Evolutionary conservation across 2,797 vertebrate species (phyloP), one percentile per base, ranked within the genome.

Genomic region (Cryptoblepharus egeriae): DNA sequence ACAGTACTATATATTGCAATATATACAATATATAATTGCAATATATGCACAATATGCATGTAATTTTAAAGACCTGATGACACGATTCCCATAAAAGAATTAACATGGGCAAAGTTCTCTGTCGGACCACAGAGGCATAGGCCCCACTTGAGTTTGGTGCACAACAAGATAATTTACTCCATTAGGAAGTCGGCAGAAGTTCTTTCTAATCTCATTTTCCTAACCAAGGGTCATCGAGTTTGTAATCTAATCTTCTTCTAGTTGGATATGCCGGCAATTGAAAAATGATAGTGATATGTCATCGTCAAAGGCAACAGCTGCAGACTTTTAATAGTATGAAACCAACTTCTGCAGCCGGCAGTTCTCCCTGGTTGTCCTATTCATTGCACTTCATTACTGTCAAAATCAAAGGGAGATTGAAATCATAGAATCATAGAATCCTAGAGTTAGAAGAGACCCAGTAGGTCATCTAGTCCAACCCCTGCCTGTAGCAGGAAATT

Each of bases 111-210:
- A 24, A 39, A 39, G 35, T 57, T 22, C 55, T 24, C 20, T 45
- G 35, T 6, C 55, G 7, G 5, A 20, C 15, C 22, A 11, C 49
- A 32, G 13, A 45, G 37, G 30, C 24, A 58, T 12, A 75, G 39
- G 6, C 70, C 37, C 5, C 32, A 16, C 26, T 60, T 24, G 24
- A 28, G 26, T 60, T 68, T 69, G 28, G 30, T 68, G 91, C 87
- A 87, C 82, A 88, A 77, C 22, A 89, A 93, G 45, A 18, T 42
- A 72, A 93, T 90, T 88, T 88, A 83, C 89, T 89, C 88, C 11
- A 85, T 87, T 91, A 90, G 9, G 32, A 63, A 73, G 82, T 91
- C 87, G 88, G 82, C 30, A 76, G 75, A 49, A 86, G 42, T 75
- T 79, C 76, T 80, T 79, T 70, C 70, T 92, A 88, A 93, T 91